Evolutionary conservation across 1,140 invertebrate species (phyloP).

Genomic region (Ephestia elutella): DNA sequence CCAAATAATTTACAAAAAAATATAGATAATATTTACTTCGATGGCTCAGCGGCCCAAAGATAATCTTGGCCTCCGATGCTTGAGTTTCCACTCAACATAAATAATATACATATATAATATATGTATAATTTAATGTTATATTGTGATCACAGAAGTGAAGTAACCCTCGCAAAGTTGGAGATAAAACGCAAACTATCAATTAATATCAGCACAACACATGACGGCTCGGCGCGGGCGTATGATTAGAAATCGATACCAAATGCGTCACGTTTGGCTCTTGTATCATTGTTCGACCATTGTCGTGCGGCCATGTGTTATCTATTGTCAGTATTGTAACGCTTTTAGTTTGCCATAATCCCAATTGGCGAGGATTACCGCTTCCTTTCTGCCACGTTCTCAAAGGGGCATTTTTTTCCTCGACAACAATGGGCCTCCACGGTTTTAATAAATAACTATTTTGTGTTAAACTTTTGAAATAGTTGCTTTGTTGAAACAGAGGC

Average conservation of each 20-base stretch:
- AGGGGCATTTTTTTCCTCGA: constrained; percentile 27
- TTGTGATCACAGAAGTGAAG: no score
- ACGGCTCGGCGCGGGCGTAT: constrained; percentile 42
- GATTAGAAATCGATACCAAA: constrained; percentile 66
- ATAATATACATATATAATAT: no score
- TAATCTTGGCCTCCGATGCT: no score
- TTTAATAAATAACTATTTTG: constrained; percentile 24
- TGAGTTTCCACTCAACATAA: no score
- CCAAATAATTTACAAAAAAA: no score
- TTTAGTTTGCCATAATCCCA: constrained; percentile 57
- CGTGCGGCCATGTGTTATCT: constrained; percentile 51
- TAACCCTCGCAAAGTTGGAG: neutral
- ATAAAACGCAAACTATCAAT: constrained; percentile 2
- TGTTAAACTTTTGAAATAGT: constrained; percentile 16
- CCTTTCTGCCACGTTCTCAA: constrained; percentile 28
- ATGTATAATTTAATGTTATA: no score
- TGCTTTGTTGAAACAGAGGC: constrained; percentile 8
- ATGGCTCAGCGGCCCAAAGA: no score
- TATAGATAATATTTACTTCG: no score
- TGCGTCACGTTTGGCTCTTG: constrained; percentile 49
- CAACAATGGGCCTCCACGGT: constrained; percentile 2
- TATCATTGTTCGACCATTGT: constrained; percentile 59
- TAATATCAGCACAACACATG: constrained; percentile 1
- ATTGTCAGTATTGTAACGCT: constrained; percentile 52
- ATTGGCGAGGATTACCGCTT: constrained; percentile 55